Percentiles rank a stretch among this genome's conserved stretches.
Conservation (phyloP, 2,113 vertebrate genomes). For the Morone saxatilis region DNA sequence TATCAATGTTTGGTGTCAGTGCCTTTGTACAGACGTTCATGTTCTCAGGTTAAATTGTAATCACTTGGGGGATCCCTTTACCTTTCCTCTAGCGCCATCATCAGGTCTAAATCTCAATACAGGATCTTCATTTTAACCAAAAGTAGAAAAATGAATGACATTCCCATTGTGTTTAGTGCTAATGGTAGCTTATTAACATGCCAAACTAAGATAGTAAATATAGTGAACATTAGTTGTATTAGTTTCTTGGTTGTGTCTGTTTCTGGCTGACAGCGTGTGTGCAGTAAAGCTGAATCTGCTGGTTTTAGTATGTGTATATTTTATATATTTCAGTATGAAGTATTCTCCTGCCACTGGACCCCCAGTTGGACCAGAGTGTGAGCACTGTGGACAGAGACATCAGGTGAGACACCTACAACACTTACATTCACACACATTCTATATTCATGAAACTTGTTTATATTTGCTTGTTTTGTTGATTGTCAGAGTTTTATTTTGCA, state of each 20-base stretch:
- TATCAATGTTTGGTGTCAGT: not conserved
- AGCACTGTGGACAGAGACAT: slow-evolving; percentile 91
- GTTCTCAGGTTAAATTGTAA: too few species aligned
- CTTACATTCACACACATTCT: not conserved
- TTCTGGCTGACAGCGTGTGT: not conserved
- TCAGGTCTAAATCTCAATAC: not conserved
- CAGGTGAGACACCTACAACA: slow-evolving; percentile 73
- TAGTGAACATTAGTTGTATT: too few species aligned
- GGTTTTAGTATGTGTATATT: slow-evolving; percentile 5
- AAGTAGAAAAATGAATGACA: too few species aligned
- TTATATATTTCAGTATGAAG: slow-evolving; percentile 85
- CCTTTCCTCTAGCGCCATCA: not conserved
- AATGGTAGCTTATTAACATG: too few species aligned
- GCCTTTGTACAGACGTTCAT: too few species aligned
- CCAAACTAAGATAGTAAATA: too few species aligned
- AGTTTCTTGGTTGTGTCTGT: not conserved
- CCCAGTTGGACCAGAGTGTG: slow-evolving; percentile 85
- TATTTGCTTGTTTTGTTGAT: not conserved
- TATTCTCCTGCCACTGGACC: slow-evolving; percentile 90
- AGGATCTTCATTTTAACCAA: too few species aligned
- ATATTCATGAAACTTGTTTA: not conserved
- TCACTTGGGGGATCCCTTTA: not conserved
- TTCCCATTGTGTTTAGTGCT: not conserved
- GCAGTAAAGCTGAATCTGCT: slow-evolving; percentile 1
- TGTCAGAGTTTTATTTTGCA: not conserved